Evolutionary conservation across 2,113 vertebrate species (phyloP).

Genomic region (Nycticorax nycticorax): DNA sequence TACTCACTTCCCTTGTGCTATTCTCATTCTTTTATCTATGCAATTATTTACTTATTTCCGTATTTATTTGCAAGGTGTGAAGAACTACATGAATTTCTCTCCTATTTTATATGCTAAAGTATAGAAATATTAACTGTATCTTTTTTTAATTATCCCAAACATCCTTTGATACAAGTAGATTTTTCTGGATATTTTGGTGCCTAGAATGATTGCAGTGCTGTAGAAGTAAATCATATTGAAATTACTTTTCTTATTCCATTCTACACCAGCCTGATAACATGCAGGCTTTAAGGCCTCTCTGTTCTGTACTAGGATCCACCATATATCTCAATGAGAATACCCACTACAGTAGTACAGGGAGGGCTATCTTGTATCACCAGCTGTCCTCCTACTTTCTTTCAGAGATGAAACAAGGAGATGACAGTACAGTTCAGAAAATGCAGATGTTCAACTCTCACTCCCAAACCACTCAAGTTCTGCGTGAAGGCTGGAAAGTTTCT

Average conservation of each 20-base stretch:
- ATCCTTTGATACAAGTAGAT: background rate
- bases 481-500: background rate
- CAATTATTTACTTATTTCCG: background rate
- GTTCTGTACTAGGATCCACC: background rate
- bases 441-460: background rate
- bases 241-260: background rate
- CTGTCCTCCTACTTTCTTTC: background rate
- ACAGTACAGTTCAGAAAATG: background rate
- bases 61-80: background rate
- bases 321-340: background rate
- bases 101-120: background rate
- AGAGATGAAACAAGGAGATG: background rate
- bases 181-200: background rate
- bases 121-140: background rate
- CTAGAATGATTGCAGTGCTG: background rate
- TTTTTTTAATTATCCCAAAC: background rate
- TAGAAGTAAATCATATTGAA: background rate
- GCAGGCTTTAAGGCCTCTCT: background rate
- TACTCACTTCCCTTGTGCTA: background rate
- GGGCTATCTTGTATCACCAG: background rate
- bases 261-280: background rate
- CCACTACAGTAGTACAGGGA: background rate
- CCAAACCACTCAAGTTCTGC: background rate
- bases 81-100: background rate
- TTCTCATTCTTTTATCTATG: background rate